Percentiles rank a stretch among this genome's conserved stretches.
Evolutionary conservation across 2,888 invertebrate species (phyloP).

Genomic region (Teleogryllus oceanicus): DNA sequence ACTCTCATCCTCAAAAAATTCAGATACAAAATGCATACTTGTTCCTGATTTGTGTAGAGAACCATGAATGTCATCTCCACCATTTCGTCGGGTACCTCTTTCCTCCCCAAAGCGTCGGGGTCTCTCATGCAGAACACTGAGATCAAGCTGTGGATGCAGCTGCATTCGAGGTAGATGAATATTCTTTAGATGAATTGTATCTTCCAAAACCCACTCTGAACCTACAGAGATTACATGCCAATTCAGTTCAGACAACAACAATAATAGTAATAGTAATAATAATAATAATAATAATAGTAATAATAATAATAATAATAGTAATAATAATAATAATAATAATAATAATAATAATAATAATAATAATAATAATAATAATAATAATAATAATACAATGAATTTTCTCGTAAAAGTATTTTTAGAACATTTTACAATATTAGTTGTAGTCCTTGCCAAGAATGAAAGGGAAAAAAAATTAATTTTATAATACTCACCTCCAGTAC

Average conservation of each 20-base stretch:
- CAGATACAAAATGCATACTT: constrained; percentile 40
- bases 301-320: not conserved
- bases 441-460: not conserved
- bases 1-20: no score
- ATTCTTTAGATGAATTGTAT: constrained; percentile 90
- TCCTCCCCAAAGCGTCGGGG: constrained; percentile 39
- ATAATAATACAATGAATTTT: not conserved
- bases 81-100: not conserved
- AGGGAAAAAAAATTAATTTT: not conserved
- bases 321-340: constrained; percentile 22
- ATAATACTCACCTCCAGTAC: constrained; percentile 73
- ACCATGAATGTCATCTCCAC: constrained; percentile 47
- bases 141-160: constrained; percentile 76
- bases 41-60: constrained; percentile 43
- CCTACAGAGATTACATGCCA: constrained; percentile 42
- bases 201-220: constrained; percentile 84
- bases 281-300: constrained; percentile 21
- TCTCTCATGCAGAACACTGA: constrained; percentile 77
- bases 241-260: no score
- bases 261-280: not conserved
- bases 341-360: constrained; percentile 22
- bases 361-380: constrained; percentile 21
- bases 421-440: no score
- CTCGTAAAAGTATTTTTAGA: no score
- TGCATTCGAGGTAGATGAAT: constrained; percentile 81